phyloP scores from a whole-genome alignment of 2,888 invertebrate genomes.

The Drosophila acutilabella region DNA sequence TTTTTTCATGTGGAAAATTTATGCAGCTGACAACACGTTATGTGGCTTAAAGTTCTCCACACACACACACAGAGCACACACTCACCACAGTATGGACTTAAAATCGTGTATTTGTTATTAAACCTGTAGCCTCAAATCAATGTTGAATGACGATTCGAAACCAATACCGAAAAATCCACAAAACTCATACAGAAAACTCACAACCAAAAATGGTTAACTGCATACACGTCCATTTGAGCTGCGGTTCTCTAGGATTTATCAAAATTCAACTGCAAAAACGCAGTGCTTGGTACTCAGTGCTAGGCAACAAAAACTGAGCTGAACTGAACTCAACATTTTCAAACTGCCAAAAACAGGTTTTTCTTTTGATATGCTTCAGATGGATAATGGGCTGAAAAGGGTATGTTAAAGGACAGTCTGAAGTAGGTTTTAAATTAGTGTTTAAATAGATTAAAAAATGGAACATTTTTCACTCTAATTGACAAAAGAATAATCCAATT shows the following conservation, averaged over 20 bases:
- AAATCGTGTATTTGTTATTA: constrained; percentile 16
- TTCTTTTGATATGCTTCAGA: constrained; percentile 10
- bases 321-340: constrained; percentile 33
- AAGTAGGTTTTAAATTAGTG: neutral
- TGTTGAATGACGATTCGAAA: constrained; percentile 29
- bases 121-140: constrained; percentile 42
- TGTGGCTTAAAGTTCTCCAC: constrained; percentile 10
- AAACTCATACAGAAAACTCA: constrained; percentile 17
- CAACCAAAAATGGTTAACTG: constrained; percentile 12
- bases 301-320: constrained; percentile 10
- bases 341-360: constrained; percentile 39
- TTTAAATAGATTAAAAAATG: neutral
- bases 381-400: neutral
- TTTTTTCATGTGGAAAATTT: constrained; percentile 26
- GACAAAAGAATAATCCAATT: too few relatives aligned
- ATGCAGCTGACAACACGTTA: constrained; percentile 41
- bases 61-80: neutral
- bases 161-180: constrained; percentile 33
- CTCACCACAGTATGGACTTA: constrained; percentile 1
- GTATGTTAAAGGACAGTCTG: neutral
- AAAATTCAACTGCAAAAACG: constrained; percentile 13
- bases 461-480: neutral
- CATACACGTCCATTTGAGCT: constrained; percentile 19
- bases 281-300: neutral
- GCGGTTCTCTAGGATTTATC: constrained; percentile 35